Evolutionary conservation across 2,888 invertebrate species (phyloP), one percentile per base, ranked within the genome.

Genomic region (Drosophila bunnanda): DNA sequence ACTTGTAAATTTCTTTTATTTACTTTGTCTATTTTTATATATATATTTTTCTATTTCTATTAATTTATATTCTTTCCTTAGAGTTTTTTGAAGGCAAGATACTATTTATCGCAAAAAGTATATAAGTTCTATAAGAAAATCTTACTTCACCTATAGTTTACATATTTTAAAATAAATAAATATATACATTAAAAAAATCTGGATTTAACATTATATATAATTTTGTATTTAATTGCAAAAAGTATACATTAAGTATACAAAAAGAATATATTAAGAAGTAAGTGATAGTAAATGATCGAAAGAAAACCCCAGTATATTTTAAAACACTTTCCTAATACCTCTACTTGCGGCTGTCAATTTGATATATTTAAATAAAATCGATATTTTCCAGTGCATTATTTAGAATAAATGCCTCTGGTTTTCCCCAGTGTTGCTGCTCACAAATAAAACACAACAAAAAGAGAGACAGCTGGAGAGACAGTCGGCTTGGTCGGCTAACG

Each of bases 401-500:
- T 22, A 22, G 50, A 50, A 50, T 22, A 10, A 34, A 9, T 34
- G 41, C 7, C 2, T 15, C 12, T 12, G 15, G 28, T 48, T 64
- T 64, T 13, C 25, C 17, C 13, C 17, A 64, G 62, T 64, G 62
- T 17, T 46, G 22, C 20, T 56, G 12, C 17, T 32, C 30, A 46
- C 44, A 57, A 36, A n/a, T n/a, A n/a, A 30, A 44, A 32, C 9
- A 15, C 5, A 44, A 17, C 7, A 30, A 44, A 43, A 25, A 17
- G 10, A 50, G 20, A 50, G 41, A 41, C 48, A 68, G 64, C 60
- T 60, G 52, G 34, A 36, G 28, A 52, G 60, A 61, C 61, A 61
- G n/a, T 52, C 57, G 28, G 56, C 54, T 30, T 41, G 43, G n/a
- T 52, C 57, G 52, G 57, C 59, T 71, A 66, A 71, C 66, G 62